These are phyloP conservation scores for Podarcis siculus DNA, from an alignment of 2,797 vertebrate genomes.

Conservation along the genomic window DNA sequence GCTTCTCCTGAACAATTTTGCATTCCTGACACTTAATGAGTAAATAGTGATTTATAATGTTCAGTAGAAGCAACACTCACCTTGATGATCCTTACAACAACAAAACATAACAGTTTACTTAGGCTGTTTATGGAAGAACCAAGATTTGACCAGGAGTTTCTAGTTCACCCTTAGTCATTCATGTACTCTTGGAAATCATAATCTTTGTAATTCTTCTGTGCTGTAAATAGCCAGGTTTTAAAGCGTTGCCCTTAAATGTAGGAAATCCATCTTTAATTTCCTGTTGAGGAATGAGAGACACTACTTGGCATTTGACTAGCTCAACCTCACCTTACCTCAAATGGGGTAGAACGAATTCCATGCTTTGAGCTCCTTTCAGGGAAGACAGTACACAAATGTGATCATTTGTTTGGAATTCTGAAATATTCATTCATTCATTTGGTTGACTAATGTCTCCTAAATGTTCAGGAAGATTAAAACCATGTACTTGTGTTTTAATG, in stretches of 20 bases:
- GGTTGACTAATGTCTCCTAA: not conserved
- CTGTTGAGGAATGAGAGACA: too few relatives aligned
- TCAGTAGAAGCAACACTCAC: not conserved
- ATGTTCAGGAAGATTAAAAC: not conserved
- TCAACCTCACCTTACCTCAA: not conserved
- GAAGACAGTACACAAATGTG: not conserved
- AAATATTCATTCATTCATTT: not conserved
- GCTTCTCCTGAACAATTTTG: not conserved
- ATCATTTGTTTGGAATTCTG: not conserved
- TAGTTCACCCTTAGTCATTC: not conserved
- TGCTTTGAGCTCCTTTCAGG: not conserved
- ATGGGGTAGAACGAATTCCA: not conserved
- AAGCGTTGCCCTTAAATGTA: not conserved
- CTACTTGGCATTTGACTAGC: not conserved
- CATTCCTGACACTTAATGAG: not conserved
- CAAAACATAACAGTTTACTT: not conserved
- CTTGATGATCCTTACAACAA: not conserved
- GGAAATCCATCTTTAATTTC: not conserved
- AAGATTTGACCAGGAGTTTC: not conserved
- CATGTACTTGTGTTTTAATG: not conserved
- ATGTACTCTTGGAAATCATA: not conserved
- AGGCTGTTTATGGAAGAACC: not conserved
- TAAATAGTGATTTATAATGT: not conserved
- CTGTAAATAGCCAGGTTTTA: not conserved
- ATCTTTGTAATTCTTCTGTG: not conserved